Conservation (phyloP, 2,888 invertebrate species). For the Alviniconcha strummeri region DNA sequence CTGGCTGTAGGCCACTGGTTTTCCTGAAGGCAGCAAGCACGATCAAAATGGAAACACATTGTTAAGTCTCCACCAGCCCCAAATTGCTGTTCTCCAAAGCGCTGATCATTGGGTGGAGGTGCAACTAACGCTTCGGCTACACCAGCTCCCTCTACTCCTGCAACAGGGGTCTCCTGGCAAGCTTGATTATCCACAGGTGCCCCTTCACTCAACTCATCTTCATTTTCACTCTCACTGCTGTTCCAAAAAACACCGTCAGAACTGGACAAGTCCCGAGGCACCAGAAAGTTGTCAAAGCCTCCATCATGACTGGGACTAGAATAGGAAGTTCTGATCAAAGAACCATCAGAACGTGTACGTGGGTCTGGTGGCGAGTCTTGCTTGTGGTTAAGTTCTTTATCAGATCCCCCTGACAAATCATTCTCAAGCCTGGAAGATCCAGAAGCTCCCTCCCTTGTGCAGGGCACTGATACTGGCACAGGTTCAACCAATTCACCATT, state of each 20-base stretch:
- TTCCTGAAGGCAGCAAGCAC: slow-evolving; percentile 24
- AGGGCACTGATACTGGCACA: background rate
- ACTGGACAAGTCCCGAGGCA: slow-evolving; percentile 24
- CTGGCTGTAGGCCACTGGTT: slow-evolving; percentile 21
- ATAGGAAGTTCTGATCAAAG: slow-evolving; percentile 25
- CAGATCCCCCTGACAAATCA: slow-evolving; percentile 26
- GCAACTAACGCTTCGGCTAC: slow-evolving; percentile 26
- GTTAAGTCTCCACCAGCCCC: slow-evolving; percentile 24
- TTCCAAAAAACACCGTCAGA: slow-evolving; percentile 37
- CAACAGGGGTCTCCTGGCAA: slow-evolving; percentile 12
- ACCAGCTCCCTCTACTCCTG: slow-evolving; percentile 31
- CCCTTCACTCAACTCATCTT: slow-evolving; percentile 35
- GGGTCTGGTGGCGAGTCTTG: slow-evolving; percentile 15
- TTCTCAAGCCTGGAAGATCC: slow-evolving; percentile 8
- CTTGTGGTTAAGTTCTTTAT: slow-evolving; percentile 32
- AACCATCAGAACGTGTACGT: background rate
- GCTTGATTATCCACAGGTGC: background rate
- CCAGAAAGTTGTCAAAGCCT: slow-evolving; percentile 33
- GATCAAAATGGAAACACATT: slow-evolving; percentile 19
- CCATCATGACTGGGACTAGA: slow-evolving; percentile 35
- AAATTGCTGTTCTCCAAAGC: slow-evolving; percentile 10
- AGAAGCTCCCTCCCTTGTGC: background rate
- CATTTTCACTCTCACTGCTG: slow-evolving; percentile 49
- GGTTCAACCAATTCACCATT: slow-evolving; percentile 53
- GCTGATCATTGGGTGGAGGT: background rate